phyloP scores from a whole-genome alignment of 2,113 vertebrate genomes.

The Cyanistes caeruleus region DNA sequence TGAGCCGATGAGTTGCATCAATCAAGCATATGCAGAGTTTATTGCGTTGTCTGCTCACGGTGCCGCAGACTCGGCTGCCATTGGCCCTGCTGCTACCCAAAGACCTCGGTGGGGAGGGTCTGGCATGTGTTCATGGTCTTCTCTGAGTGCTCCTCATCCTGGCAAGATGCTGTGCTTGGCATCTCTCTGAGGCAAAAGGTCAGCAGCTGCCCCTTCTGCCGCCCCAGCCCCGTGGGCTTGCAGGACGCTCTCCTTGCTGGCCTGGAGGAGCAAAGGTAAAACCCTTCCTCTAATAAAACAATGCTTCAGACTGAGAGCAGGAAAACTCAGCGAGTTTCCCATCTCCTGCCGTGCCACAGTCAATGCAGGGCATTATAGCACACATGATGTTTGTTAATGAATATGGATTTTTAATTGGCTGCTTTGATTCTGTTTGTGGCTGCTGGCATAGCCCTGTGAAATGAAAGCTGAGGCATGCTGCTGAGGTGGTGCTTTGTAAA shows the following conservation, averaged over 20 bases:
- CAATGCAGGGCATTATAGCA: not conserved
- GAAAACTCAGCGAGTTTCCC: not conserved
- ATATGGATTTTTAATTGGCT: slow-evolving; percentile 66
- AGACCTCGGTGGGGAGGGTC: not conserved
- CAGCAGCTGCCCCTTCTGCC: not conserved
- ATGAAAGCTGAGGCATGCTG: slow-evolving; percentile 38
- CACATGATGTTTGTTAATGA: slow-evolving; percentile 43
- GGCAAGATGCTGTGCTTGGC: not conserved
- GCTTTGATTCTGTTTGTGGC: slow-evolving; percentile 49
- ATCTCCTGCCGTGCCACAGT: not conserved
- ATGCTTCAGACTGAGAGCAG: not conserved
- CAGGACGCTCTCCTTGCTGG: not conserved
- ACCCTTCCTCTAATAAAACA: not conserved
- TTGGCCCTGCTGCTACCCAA: slow-evolving; percentile 5
- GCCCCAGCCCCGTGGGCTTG: not conserved
- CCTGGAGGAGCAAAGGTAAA: not conserved
- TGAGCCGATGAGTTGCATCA: not conserved
- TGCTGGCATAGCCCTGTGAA: slow-evolving; percentile 34
- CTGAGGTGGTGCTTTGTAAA: slow-evolving; percentile 50
- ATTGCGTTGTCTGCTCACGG: not conserved
- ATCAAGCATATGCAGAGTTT: slow-evolving; percentile 27
- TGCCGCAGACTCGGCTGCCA: not conserved
- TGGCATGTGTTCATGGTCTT: not conserved
- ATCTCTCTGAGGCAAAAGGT: not conserved
- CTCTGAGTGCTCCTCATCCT: not conserved